phyloP scores from a whole-genome alignment of 2,797 vertebrate species.

The Strix occidentalis region DNA sequence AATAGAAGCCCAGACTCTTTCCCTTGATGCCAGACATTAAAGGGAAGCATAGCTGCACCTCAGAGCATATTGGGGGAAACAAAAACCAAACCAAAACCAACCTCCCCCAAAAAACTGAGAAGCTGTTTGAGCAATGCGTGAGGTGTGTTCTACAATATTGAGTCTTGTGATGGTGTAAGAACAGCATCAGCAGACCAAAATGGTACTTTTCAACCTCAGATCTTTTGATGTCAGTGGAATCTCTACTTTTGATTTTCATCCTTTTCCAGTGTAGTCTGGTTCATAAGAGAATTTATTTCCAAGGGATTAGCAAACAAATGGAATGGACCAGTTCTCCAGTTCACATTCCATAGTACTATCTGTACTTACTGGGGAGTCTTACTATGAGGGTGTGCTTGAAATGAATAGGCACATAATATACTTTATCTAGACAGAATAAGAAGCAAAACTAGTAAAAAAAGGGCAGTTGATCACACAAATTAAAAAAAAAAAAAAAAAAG shows the following conservation, averaged over 20 bases:
- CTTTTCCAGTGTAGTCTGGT: neutral
- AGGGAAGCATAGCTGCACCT: neutral
- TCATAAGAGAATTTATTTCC: neutral
- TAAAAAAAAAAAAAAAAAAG: neutral
- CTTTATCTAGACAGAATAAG: neutral
- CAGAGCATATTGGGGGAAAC: neutral
- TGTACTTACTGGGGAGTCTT: neutral
- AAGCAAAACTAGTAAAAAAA: neutral
- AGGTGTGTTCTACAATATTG: neutral
- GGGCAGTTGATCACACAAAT: neutral
- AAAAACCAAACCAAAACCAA: neutral
- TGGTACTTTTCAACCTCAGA: neutral
- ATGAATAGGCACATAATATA: neutral
- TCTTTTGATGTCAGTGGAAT: neutral
- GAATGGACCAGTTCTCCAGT: neutral
- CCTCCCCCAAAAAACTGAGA: no score
- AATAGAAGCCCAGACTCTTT: neutral
- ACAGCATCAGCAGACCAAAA: neutral
- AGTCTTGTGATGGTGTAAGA: neutral
- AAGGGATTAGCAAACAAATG: neutral
- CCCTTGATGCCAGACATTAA: neutral
- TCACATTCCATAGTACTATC: neutral
- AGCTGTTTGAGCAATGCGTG: neutral
- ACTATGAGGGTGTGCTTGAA: neutral
- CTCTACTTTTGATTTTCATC: neutral